Conservation (phyloP, 2,797 vertebrate species). For the Gymnoscopelus microlampas region DNA sequence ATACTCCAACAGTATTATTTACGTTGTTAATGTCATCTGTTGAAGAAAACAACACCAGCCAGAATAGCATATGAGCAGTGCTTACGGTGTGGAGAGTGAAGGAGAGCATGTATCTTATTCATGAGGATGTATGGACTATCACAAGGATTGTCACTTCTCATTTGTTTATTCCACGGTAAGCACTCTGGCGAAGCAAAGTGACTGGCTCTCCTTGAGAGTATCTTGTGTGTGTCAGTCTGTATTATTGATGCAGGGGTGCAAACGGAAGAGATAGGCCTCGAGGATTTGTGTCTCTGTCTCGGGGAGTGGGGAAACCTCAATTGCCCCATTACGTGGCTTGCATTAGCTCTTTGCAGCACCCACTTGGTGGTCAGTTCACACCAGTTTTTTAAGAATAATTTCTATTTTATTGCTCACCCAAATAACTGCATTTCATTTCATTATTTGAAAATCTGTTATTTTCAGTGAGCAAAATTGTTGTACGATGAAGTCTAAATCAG, state of each 20-base stretch:
- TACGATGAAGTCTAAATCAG: too few relatives aligned
- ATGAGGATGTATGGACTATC: conserved; percentile 72
- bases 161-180: conserved; percentile 72
- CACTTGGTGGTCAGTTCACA: too few relatives aligned
- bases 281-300: conserved; percentile 53
- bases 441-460: not conserved
- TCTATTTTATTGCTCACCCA: too few relatives aligned
- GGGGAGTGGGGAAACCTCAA: conserved; percentile 30
- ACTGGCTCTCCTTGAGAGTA: conserved; percentile 75
- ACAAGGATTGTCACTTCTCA: conserved; percentile 76
- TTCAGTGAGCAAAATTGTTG: not conserved
- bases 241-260: conserved; percentile 72
- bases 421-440: too few relatives aligned
- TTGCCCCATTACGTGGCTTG: not conserved
- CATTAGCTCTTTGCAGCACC: too few relatives aligned
- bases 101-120: conserved; percentile 53
- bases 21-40: conserved; percentile 37
- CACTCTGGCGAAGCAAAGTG: conserved; percentile 58
- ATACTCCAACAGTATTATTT: conserved; percentile 23
- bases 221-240: conserved; percentile 74
- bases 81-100: conserved; percentile 19
- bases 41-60: conserved; percentile 45
- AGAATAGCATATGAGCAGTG: conserved; percentile 16
- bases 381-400: too few relatives aligned
- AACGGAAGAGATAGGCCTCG: conserved; percentile 61